Percentiles rank a stretch among this genome's conserved stretches.
phyloP scores from a whole-genome alignment of 2,797 vertebrate genomes.

The Halcyon smyrnensis region DNA sequence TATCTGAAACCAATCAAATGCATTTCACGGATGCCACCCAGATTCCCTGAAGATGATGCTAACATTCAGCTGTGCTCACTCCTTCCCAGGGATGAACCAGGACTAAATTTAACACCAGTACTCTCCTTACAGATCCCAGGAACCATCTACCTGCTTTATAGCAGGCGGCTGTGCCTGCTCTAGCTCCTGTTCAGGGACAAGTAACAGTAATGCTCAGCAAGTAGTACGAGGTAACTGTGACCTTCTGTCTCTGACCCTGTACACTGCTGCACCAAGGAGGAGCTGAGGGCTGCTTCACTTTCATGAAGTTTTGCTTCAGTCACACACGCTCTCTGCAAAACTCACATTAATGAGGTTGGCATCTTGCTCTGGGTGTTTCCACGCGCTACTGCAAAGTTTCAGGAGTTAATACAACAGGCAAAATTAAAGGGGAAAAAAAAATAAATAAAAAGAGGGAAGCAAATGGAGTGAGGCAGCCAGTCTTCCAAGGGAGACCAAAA shows the following conservation, averaged over 20 bases:
- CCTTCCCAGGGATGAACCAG: neutral
- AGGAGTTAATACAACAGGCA: neutral
- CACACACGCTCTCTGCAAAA: neutral
- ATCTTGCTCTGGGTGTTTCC: neutral
- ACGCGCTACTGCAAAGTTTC: fast-evolving
- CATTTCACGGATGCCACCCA: neutral
- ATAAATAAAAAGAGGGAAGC: neutral
- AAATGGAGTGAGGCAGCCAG: neutral
- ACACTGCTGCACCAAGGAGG: neutral
- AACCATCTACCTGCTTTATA: neutral
- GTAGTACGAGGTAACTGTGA: neutral
- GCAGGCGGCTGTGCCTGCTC: neutral
- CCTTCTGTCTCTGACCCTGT: neutral
- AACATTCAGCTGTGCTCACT: neutral
- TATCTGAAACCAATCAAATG: neutral
- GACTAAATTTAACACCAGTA: neutral
- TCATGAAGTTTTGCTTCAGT: neutral
- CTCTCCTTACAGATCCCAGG: neutral
- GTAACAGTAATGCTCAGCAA: neutral
- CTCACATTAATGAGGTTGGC: fast-evolving
- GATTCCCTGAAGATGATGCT: neutral
- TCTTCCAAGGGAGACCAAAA: neutral
- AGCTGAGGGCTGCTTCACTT: neutral
- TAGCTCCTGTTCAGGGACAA: neutral
- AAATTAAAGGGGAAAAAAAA: too few relatives aligned